A percentile compares a stretch with the other conserved stretches of the same genome.
phyloP scores from a whole-genome alignment of 2,113 vertebrate genomes.

The Rhipidura dahli region DNA sequence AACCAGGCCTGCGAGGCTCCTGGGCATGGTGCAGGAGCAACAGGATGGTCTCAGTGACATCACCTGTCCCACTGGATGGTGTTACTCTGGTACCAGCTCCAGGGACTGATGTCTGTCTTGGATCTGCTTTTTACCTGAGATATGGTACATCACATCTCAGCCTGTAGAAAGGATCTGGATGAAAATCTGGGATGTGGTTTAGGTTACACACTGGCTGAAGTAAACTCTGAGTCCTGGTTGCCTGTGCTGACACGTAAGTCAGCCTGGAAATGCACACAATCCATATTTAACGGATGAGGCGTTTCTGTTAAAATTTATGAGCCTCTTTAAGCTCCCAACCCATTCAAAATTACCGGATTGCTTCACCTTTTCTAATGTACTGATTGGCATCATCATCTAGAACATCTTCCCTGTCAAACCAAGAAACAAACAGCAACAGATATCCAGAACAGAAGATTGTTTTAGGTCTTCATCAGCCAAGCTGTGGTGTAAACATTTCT shows the following conservation, averaged over 20 bases:
- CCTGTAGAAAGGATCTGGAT: not conserved
- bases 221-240: not conserved
- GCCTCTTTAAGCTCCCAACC: not conserved
- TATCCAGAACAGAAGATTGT: not conserved
- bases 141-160: not conserved
- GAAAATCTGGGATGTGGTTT: not conserved
- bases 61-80: accelerated
- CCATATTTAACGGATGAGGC: not conserved
- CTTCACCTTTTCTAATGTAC: not conserved
- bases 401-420: not conserved
- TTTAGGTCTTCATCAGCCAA: not conserved
- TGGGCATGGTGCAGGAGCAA: not conserved
- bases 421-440: not conserved
- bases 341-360: not conserved
- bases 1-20: not conserved
- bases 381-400: not conserved
- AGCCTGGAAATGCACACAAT: not conserved
- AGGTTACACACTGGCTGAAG: not conserved
- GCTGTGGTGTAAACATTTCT: not conserved
- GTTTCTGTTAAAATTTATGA: not conserved
- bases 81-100: not conserved
- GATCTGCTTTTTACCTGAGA: not conserved
- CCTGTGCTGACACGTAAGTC: not conserved
- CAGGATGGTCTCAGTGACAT: not conserved
- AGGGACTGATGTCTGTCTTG: not conserved